These are phyloP conservation scores for Pitta sordida DNA, from an alignment of 2,113 vertebrate genomes.

Conservation along the genomic window DNA sequence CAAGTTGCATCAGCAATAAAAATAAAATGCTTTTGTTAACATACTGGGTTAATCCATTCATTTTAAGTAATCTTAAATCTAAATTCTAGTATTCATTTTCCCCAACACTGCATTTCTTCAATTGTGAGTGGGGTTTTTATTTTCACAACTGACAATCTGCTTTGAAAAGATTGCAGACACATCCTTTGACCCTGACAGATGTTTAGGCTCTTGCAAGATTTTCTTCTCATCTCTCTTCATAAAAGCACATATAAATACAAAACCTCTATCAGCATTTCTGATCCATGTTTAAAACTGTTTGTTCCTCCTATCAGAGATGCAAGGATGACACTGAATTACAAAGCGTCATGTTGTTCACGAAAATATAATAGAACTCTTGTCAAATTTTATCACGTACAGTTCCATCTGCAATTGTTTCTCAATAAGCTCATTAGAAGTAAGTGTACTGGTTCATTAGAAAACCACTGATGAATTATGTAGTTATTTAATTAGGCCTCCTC, in stretches of 20 bases:
- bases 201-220: conserved; percentile 19
- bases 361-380: background rate
- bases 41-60: background rate
- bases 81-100: background rate
- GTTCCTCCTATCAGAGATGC: background rate
- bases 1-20: background rate
- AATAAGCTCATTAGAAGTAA: conserved; percentile 38
- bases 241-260: background rate
- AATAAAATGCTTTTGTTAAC: background rate
- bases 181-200: conserved; percentile 32
- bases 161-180: conserved; percentile 33
- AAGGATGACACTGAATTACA: background rate
- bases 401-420: background rate
- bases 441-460: conserved; percentile 3
- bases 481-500: conserved; percentile 42
- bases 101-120: background rate
- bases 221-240: conserved; percentile 7
- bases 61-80: background rate
- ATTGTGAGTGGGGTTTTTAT: background rate
- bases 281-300: conserved; percentile 27
- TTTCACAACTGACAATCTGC: background rate
- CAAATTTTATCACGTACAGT: conserved; percentile 6
- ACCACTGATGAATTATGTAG: conserved; percentile 23
- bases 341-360: background rate
- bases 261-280: conserved; percentile 25